These are phyloP conservation scores for Piprites chloris DNA, from an alignment of 2,113 vertebrate species.

Conservation along the genomic window DNA sequence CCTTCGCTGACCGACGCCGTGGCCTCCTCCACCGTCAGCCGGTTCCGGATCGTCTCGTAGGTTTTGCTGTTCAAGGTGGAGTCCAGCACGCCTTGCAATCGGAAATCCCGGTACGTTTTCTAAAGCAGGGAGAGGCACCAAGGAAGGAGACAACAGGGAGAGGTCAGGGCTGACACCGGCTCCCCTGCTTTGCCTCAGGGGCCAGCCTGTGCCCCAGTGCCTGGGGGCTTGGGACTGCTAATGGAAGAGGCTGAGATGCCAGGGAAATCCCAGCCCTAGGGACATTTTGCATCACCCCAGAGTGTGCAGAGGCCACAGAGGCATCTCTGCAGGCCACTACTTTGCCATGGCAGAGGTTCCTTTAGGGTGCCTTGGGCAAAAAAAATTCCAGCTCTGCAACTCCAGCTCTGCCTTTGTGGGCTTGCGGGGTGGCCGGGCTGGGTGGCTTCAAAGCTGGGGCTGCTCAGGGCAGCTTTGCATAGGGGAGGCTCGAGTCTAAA, in stretches of 20 bases:
- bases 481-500: neutral
- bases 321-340: neutral
- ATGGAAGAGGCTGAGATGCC: neutral
- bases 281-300: accelerated
- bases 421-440: accelerated
- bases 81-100: constrained; percentile 98
- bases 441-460: neutral
- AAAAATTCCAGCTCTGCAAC: neutral
- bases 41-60: constrained; percentile 95
- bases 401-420: neutral
- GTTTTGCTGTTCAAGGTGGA: constrained; percentile 99
- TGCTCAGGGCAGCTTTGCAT: neutral
- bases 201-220: accelerated
- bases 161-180: neutral
- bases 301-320: neutral
- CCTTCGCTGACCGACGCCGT: constrained; percentile 93
- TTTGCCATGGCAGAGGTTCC: neutral
- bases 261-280: neutral
- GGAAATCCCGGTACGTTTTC: constrained; percentile 99
- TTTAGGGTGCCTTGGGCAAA: neutral
- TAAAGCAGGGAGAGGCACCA: constrained; percentile 48
- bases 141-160: neutral
- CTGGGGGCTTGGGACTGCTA: accelerated
- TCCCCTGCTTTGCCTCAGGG: neutral
- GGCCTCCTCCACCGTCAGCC: constrained; percentile 94